phyloP scores from a whole-genome alignment of 2,797 vertebrate species.

The Eidolon dupreanum region DNA sequence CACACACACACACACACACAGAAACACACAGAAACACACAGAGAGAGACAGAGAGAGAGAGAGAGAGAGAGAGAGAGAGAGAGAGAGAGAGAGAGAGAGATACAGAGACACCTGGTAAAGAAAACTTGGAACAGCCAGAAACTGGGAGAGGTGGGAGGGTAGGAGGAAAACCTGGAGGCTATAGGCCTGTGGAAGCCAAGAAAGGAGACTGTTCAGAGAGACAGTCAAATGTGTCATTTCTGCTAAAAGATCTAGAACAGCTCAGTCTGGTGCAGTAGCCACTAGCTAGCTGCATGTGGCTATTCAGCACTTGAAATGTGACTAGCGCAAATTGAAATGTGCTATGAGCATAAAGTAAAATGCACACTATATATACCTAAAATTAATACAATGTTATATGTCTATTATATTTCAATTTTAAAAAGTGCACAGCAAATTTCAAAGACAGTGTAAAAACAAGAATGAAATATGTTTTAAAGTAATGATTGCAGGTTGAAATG shows the following conservation, averaged over 20 bases:
- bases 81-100: no score
- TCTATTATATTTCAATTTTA: neutral
- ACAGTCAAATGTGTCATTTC: neutral
- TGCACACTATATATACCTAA: neutral
- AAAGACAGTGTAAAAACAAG: constrained; percentile 17
- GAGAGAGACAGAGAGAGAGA: no score
- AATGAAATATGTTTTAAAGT: constrained; percentile 27
- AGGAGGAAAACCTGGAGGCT: neutral
- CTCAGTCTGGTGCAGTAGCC: no score
- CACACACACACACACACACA: no score
- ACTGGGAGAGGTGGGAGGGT: neutral
- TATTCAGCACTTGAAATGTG: neutral
- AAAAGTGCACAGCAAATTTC: neutral
- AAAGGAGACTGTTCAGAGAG: neutral
- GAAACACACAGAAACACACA: no score
- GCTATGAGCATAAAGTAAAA: neutral
- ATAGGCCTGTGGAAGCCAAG: neutral
- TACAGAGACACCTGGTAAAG: neutral
- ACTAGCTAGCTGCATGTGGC: neutral
- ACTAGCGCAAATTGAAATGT: neutral
- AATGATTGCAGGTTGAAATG: constrained; percentile 12
- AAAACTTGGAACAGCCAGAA: neutral
- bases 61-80: no score
- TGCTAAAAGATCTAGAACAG: neutral
- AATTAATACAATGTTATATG: neutral